Conservation (phyloP, 2,888 invertebrate genomes). For the Meiosimyza platycephala region DNA sequence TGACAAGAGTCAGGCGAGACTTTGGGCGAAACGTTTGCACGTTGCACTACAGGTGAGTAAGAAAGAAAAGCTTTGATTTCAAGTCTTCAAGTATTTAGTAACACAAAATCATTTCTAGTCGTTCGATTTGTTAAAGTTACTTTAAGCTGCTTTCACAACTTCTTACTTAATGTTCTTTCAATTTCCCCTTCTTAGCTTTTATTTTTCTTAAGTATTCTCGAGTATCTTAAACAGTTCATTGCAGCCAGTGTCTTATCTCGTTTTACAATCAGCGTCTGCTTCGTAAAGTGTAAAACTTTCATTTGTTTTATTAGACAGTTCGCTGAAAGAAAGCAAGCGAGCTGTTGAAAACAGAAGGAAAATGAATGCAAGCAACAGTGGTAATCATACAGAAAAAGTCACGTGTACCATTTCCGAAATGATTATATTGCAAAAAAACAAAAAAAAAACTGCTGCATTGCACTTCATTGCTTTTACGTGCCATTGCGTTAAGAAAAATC, state of each 20-base stretch:
- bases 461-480: constrained; percentile 52
- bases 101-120: not conserved
- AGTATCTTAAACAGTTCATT: not conserved
- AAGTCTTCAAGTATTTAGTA: not conserved
- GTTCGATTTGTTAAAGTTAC: constrained; percentile 35
- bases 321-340: constrained; percentile 8
- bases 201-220: not conserved
- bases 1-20: constrained; percentile 85
- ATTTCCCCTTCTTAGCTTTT: not conserved
- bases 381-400: constrained; percentile 42
- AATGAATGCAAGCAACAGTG: constrained; percentile 35
- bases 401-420: constrained; percentile 47
- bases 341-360: constrained; percentile 8
- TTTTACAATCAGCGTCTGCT: constrained; percentile 34
- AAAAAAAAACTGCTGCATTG: constrained; percentile 44
- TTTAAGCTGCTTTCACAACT: not conserved
- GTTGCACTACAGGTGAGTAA: constrained; percentile 74
- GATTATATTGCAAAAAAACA: constrained; percentile 39
- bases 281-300: constrained; percentile 12
- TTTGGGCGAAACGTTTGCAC: constrained; percentile 90
- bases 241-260: constrained; percentile 32
- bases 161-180: not conserved
- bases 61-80: not conserved
- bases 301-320: constrained; percentile 19
- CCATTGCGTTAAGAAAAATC: constrained; percentile 19